A percentile compares a stretch with the other conserved stretches of the same genome.
These are phyloP conservation scores for Macaca mulatta DNA, from an alignment of 2,113 vertebrate genomes.

Conservation along the genomic window DNA sequence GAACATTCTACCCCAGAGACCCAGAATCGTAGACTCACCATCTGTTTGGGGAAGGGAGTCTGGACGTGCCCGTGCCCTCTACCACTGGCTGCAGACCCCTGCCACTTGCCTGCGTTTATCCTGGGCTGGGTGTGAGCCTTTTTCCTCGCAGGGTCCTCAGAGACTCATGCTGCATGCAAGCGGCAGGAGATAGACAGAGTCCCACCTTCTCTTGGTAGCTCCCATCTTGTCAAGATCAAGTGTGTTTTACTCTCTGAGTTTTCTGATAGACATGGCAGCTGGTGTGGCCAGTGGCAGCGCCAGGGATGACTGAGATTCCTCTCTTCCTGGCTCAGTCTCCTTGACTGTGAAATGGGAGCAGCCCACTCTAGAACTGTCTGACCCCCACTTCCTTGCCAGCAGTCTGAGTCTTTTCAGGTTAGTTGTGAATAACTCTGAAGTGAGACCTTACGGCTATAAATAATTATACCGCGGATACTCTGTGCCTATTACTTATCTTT, in stretches of 20 bases:
- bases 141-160: neutral
- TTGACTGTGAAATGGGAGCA: neutral
- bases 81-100: neutral
- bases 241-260: neutral
- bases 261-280: neutral
- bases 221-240: too few relatives aligned
- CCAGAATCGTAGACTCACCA: neutral
- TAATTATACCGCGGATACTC: conserved; percentile 48
- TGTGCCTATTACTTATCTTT: conserved; percentile 66
- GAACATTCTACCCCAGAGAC: neutral
- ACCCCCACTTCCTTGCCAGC: neutral
- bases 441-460: conserved; percentile 25
- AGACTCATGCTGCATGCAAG: neutral
- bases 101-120: neutral
- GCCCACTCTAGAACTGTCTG: fast-evolving
- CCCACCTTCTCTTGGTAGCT: neutral
- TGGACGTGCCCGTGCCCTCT: neutral
- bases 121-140: neutral
- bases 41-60: conserved; percentile 14
- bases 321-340: neutral
- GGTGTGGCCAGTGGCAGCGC: fast-evolving
- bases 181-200: neutral
- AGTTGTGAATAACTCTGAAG: neutral
- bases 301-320: neutral
- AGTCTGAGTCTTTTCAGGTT: neutral